phyloP scores from a whole-genome alignment of 2,797 vertebrate species.

The Phrynocephalus guinanensis region DNA sequence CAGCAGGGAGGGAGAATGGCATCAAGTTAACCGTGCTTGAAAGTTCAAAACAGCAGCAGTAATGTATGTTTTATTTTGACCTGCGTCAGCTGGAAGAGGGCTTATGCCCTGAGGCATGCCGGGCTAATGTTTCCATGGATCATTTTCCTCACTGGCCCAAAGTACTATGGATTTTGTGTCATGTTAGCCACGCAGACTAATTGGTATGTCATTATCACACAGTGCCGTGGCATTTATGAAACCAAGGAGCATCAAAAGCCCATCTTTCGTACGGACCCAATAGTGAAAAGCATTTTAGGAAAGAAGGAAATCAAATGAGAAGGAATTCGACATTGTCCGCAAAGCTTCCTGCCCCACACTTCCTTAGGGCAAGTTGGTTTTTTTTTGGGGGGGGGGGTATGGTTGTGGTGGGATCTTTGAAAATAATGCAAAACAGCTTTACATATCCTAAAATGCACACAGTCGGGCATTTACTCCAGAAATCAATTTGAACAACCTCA shows the following conservation, averaged over 20 bases:
- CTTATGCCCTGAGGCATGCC: neutral
- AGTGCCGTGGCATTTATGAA: neutral
- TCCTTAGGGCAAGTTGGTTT: too few relatives aligned
- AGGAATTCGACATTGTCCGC: neutral
- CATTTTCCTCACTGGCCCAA: neutral
- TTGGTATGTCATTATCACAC: neutral
- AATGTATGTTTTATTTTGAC: neutral
- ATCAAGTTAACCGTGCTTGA: neutral
- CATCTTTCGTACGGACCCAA: neutral
- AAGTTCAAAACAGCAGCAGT: neutral
- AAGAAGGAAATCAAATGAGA: neutral
- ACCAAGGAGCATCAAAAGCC: too few relatives aligned
- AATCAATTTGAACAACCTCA: neutral
- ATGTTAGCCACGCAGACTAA: neutral
- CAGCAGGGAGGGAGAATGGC: too few relatives aligned
- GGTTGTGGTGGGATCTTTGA: neutral
- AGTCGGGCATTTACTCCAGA: neutral
- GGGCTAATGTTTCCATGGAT: neutral
- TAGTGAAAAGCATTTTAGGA: neutral
- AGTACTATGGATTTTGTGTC: constrained; percentile 7
- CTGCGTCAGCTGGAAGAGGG: neutral
- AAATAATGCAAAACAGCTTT: neutral
- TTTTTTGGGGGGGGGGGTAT: too few relatives aligned
- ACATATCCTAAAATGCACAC: neutral
- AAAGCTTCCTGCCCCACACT: too few relatives aligned